Evolutionary conservation across 37 sponge, comb jelly and placozoan genomes (phyloP).

Genomic region (Cliona cf. orientalis): DNA sequence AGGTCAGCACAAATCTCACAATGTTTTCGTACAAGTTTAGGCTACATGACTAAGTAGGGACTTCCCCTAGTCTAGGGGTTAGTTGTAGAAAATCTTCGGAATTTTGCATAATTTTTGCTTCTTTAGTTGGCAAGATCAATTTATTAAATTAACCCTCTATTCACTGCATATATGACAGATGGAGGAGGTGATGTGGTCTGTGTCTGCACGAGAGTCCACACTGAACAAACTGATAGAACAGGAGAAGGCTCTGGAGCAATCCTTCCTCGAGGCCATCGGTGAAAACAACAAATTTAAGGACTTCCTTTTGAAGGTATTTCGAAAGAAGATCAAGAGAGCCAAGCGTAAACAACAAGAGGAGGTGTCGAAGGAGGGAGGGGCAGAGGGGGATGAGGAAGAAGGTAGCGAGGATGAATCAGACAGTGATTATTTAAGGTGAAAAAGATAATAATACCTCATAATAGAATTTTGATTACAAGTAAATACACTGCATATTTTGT

Average conservation of each 20-base stretch:
- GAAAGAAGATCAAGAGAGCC: slow-evolving; percentile 96
- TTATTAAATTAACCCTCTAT: no score
- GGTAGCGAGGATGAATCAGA: slow-evolving; percentile 60
- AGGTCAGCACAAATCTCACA: no score
- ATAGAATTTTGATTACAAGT: no score
- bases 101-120: no score
- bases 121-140: no score
- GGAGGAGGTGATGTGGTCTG: slow-evolving; percentile 50
- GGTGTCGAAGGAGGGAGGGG: slow-evolving; percentile 43
- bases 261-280: slow-evolving; percentile 78
- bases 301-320: slow-evolving; percentile 90
- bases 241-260: slow-evolving; percentile 71
- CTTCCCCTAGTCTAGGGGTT: neutral
- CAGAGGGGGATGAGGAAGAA: slow-evolving; percentile 77
- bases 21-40: no score
- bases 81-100: neutral
- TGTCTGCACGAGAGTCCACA: slow-evolving; percentile 61
- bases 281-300: slow-evolving; percentile 97
- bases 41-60: no score
- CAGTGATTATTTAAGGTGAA: no score
- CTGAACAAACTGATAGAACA: slow-evolving; percentile 69
- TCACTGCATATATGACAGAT: no score
- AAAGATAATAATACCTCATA: no score
- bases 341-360: slow-evolving; percentile 58
- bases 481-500: no score